These are phyloP conservation scores for Icerya purchasi DNA, from an alignment of 2,888 invertebrate species.

Conservation along the genomic window DNA sequence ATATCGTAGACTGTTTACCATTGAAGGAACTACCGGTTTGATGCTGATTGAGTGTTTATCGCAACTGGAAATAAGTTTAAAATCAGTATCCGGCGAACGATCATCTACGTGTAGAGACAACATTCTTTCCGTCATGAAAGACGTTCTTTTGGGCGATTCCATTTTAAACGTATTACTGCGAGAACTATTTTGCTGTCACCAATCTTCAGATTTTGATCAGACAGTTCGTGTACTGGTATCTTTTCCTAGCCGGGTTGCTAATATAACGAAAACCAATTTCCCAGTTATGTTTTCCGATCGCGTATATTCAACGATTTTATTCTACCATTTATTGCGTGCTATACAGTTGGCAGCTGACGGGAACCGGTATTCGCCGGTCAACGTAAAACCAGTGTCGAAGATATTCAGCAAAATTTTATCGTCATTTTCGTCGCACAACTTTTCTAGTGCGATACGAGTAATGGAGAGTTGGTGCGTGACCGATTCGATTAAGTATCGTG, in stretches of 20 bases:
- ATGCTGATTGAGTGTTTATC: constrained; percentile 8
- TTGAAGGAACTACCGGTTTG: constrained; percentile 11
- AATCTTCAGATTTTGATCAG: constrained; percentile 26
- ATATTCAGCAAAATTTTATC: constrained; percentile 12
- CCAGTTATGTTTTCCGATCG: constrained; percentile 35
- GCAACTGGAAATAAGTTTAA: constrained; percentile 1
- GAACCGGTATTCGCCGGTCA: neutral
- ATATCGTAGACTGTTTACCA: constrained; percentile 9
- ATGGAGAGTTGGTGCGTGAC: constrained; percentile 31
- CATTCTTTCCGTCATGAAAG: constrained; percentile 5
- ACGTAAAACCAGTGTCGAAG: constrained; percentile 26
- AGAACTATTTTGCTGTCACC: constrained; percentile 11
- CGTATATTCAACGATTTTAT: constrained; percentile 34
- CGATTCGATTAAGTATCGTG: constrained; percentile 17
- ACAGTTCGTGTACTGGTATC: constrained; percentile 40
- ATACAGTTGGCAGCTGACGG: constrained; percentile 22
- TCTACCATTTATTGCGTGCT: constrained; percentile 36
- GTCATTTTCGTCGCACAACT: constrained; percentile 4
- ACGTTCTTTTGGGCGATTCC: constrained; percentile 12
- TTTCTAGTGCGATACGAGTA: constrained; percentile 33
- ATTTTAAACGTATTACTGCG: constrained; percentile 10
- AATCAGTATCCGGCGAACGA: neutral
- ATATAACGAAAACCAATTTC: constrained; percentile 34
- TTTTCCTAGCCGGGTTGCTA: constrained; percentile 47
- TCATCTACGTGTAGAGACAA: constrained; percentile 10